Evolutionary conservation across 2,888 invertebrate species (phyloP).

Genomic region (Melinaea marsaeus): DNA sequence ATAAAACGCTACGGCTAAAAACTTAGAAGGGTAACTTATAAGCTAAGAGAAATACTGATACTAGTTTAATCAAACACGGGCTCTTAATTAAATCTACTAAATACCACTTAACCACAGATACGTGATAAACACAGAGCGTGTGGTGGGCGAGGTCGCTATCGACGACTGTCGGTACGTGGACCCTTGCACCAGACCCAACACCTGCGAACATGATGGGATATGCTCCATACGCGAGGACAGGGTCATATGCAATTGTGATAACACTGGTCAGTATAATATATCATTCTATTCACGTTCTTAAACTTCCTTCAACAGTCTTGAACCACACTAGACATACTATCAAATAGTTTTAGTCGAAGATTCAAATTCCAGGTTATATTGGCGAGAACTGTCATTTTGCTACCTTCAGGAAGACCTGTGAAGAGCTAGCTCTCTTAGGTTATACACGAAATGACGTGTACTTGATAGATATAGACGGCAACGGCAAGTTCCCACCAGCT

Average conservation of each 20-base stretch:
- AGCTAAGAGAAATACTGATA: too few relatives aligned
- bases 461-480: slow-evolving; percentile 95
- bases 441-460: slow-evolving; percentile 94
- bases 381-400: slow-evolving; percentile 97
- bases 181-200: slow-evolving; percentile 92
- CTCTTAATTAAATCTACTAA: too few relatives aligned
- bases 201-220: slow-evolving; percentile 94
- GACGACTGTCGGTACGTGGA: slow-evolving; percentile 94
- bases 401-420: slow-evolving; percentile 93
- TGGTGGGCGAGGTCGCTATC: slow-evolving; percentile 92
- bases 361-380: slow-evolving; percentile 80
- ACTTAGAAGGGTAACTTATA: too few relatives aligned
- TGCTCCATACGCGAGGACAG: slow-evolving; percentile 93
- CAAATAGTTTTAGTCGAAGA: too few relatives aligned
- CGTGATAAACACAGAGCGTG: slow-evolving; percentile 88
- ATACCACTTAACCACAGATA: slow-evolving; percentile 57
- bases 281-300: too few relatives aligned
- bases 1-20: too few relatives aligned
- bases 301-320: too few relatives aligned
- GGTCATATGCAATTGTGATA: slow-evolving; percentile 92
- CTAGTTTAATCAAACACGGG: too few relatives aligned
- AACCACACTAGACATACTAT: neutral
- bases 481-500: slow-evolving; percentile 93
- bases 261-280: slow-evolving; percentile 77
- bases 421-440: slow-evolving; percentile 92